Percentiles rank a stretch among this genome's conserved stretches.
Conservation (phyloP, 2,113 vertebrate genomes). For the Phasianus colchicus region DNA sequence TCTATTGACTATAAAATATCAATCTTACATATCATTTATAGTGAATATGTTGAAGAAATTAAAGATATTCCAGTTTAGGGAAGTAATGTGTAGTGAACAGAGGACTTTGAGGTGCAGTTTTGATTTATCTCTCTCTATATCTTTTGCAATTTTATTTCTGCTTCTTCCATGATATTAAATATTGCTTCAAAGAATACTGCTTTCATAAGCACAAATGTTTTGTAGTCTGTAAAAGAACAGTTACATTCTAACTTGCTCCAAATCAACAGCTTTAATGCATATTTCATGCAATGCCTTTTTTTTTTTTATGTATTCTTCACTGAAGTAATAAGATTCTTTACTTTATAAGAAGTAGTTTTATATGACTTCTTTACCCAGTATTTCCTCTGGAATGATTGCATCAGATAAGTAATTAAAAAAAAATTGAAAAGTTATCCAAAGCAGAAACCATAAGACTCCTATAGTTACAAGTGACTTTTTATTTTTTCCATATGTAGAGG, state of each 20-base stretch:
- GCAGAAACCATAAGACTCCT: not conserved
- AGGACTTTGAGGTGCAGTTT: not conserved
- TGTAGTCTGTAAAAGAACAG: not conserved
- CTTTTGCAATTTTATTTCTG: not conserved
- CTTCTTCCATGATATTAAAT: not conserved
- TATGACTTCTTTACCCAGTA: not conserved
- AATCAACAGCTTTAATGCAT: not conserved
- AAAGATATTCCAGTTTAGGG: not conserved
- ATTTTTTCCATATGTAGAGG: not conserved
- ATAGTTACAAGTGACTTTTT: not conserved
- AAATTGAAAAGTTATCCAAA: not conserved
- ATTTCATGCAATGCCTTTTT: not conserved
- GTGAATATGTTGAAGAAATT: not conserved
- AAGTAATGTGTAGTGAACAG: not conserved
- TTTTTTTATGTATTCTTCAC: not conserved
- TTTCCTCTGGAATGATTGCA: not conserved
- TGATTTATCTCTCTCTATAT: not conserved
- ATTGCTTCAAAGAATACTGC: not conserved
- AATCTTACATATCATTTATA: not conserved
- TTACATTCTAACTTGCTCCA: not conserved
- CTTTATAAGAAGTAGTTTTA: not conserved
- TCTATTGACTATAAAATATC: not conserved
- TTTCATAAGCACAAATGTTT: not conserved
- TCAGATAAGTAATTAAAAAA: not conserved
- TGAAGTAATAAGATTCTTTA: too few species aligned